These are phyloP conservation scores for Lacerta viridis DNA, from an alignment of 2,797 vertebrate species.

Conservation along the genomic window DNA sequence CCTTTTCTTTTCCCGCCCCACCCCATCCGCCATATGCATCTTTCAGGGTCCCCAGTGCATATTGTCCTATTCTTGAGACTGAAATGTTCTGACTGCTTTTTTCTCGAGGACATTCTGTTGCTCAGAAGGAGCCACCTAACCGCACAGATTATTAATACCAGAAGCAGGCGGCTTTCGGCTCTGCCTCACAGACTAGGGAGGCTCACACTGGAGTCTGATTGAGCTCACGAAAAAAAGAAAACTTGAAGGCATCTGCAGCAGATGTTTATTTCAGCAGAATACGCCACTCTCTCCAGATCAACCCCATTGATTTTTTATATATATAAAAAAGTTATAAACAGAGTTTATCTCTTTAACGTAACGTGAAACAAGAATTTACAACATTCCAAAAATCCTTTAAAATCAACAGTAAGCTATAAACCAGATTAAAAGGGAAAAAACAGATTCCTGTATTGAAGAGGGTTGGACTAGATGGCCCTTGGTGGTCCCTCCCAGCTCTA, in stretches of 20 bases:
- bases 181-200: constrained; percentile 48
- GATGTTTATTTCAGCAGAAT: constrained; percentile 43
- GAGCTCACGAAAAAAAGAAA: constrained; percentile 58
- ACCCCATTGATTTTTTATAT: not conserved
- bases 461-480: no score
- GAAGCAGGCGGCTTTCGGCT: constrained; percentile 49
- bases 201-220: constrained; percentile 53
- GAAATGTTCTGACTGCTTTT: constrained; percentile 56
- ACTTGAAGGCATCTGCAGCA: constrained; percentile 40
- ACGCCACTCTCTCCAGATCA: constrained; percentile 59
- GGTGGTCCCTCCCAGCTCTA: no score
- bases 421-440: no score
- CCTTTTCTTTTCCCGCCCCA: not conserved
- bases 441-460: no score
- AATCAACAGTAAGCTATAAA: no score
- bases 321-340: not conserved
- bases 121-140: constrained; percentile 65
- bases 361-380: not conserved
- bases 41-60: constrained; percentile 48
- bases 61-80: not conserved
- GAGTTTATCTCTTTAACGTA: not conserved
- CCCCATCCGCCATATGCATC: constrained; percentile 11
- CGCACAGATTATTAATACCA: constrained; percentile 65
- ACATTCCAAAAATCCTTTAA: no score
- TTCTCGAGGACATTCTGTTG: constrained; percentile 59